A percentile compares a stretch with the other conserved stretches of the same genome.
Conservation (phyloP, 2,888 invertebrate genomes). For the Caenorhabditis macrosperma region DNA sequence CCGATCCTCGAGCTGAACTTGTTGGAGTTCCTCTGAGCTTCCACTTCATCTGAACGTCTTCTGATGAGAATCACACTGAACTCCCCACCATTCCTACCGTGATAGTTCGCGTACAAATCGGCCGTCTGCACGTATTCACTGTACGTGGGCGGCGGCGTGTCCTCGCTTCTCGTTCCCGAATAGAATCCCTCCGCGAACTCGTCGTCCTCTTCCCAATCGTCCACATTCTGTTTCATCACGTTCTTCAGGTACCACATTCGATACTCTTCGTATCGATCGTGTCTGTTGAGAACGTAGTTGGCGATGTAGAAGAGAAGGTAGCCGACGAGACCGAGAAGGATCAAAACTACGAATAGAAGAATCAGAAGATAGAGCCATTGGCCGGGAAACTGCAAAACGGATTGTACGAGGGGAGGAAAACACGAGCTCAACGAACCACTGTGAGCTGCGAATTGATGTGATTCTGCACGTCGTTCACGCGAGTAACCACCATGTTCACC, state of each 20-base stretch:
- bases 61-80: neutral
- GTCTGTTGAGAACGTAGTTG: constrained; percentile 38
- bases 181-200: constrained; percentile 49
- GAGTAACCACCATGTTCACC: constrained; percentile 40
- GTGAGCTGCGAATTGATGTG: constrained; percentile 34
- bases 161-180: constrained; percentile 38
- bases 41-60: constrained; percentile 34
- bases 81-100: constrained; percentile 23
- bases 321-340: constrained; percentile 48
- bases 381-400: constrained; percentile 49
- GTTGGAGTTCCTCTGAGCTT: constrained; percentile 23
- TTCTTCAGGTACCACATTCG: constrained; percentile 59
- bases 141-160: constrained; percentile 66
- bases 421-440: constrained; percentile 23
- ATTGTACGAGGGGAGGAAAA: neutral
- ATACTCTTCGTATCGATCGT: constrained; percentile 49
- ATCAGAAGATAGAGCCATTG: constrained; percentile 62
- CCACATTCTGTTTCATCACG: constrained; percentile 43
- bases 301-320: constrained; percentile 56
- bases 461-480: constrained; percentile 44
- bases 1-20: constrained; percentile 39
- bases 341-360: constrained; percentile 46
- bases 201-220: constrained; percentile 48
- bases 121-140: constrained; percentile 64
- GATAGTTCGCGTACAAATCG: constrained; percentile 61